phyloP scores from a whole-genome alignment of 2,888 invertebrate species.

The Allacma fusca region DNA sequence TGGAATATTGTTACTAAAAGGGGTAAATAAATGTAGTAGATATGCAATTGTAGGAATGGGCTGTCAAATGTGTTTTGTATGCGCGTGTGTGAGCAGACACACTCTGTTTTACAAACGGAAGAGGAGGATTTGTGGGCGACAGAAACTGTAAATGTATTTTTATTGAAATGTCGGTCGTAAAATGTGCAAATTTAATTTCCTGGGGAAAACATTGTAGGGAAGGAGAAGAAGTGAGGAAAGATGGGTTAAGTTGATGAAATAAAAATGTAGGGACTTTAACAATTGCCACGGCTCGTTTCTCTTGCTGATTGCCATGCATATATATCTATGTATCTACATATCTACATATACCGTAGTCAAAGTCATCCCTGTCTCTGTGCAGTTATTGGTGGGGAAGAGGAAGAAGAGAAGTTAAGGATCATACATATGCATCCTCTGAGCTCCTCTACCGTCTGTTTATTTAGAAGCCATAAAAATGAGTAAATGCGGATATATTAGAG shows the following conservation, averaged over 20 bases:
- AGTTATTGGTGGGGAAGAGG: no score
- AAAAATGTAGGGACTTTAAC: slow-evolving; percentile 5
- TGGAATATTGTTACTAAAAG: no score
- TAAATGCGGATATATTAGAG: slow-evolving; percentile 24
- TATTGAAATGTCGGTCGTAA: neutral
- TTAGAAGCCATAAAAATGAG: slow-evolving; percentile 28
- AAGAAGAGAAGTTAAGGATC: no score
- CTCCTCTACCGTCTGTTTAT: slow-evolving; percentile 9
- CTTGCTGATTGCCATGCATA: no score
- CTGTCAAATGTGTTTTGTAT: no score
- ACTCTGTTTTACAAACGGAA: no score
- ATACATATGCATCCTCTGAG: neutral
- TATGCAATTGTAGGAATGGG: no score
- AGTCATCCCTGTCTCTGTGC: no score
- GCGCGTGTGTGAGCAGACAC: no score
- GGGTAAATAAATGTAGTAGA: no score
- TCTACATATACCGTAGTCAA: no score
- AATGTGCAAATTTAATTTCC: slow-evolving; percentile 10
- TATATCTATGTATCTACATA: no score
- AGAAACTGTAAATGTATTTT: neutral
- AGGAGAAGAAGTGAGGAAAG: neutral
- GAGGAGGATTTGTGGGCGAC: neutral
- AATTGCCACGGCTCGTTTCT: neutral
- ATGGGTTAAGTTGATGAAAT: neutral
- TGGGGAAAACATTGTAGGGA: neutral